Evolutionary conservation across 2,888 invertebrate species (phyloP).

Genomic region (Drosophila differens): DNA sequence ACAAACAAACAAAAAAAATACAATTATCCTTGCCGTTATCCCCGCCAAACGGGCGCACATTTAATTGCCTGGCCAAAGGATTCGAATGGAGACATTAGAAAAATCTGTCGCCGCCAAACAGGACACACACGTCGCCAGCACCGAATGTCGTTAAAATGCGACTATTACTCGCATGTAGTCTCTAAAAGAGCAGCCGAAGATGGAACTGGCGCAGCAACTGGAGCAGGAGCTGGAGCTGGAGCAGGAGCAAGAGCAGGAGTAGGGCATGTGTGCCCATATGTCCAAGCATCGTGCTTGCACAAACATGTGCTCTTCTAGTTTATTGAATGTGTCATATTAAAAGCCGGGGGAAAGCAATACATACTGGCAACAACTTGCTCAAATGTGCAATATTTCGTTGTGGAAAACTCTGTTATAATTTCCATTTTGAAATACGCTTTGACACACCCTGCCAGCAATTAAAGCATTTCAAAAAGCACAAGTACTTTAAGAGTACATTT

Average conservation of each 20-base stretch:
- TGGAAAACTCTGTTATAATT: not conserved
- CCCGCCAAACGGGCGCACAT: slow-evolving; percentile 44
- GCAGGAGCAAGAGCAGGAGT: not conserved
- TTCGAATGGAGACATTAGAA: slow-evolving; percentile 83
- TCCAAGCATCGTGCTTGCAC: slow-evolving; percentile 43
- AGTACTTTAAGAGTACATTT: not conserved
- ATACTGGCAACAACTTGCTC: slow-evolving; percentile 52
- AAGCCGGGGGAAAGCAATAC: slow-evolving; percentile 17
- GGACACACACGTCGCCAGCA: slow-evolving; percentile 60
- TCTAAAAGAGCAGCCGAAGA: slow-evolving; percentile 1
- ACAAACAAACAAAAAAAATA: slow-evolving; percentile 44
- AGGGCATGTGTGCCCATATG: slow-evolving; percentile 28
- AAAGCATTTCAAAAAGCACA: not conserved
- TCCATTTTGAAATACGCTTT: not conserved
- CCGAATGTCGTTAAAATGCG: slow-evolving; percentile 64
- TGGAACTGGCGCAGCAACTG: not conserved
- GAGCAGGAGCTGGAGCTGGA: not conserved
- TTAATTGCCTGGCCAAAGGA: slow-evolving; percentile 79
- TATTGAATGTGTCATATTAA: slow-evolving; percentile 53
- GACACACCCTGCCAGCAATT: not conserved
- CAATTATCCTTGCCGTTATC: slow-evolving; percentile 60
- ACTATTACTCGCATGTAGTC: slow-evolving; percentile 44
- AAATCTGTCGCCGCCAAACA: slow-evolving; percentile 79
- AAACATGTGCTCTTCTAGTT: slow-evolving; percentile 47
- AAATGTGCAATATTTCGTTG: slow-evolving; percentile 41